These are phyloP conservation scores for Drosophila fuyamai DNA, from an alignment of 1,140 invertebrate genomes.

Conservation along the genomic window DNA sequence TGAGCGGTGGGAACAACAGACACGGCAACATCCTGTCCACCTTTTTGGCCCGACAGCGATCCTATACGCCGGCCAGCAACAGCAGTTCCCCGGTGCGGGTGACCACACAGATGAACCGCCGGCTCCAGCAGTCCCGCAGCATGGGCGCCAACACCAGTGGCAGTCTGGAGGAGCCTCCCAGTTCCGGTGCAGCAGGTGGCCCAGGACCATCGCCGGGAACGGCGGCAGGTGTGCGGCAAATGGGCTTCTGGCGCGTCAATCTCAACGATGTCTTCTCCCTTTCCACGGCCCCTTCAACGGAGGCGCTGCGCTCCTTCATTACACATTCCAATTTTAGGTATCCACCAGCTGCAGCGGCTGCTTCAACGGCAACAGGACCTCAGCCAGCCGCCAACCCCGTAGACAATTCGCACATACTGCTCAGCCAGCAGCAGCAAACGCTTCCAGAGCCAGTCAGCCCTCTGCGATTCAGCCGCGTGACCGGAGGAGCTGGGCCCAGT, in stretches of 20 bases:
- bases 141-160: conserved; percentile 35
- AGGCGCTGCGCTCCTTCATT: conserved; percentile 65
- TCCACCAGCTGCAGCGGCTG: conserved; percentile 21
- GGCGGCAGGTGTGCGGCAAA: conserved; percentile 40
- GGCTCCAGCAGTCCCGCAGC: conserved; percentile 67
- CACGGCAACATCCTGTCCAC: conserved; percentile 50
- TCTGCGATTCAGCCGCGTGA: conserved; percentile 1
- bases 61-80: conserved; percentile 49
- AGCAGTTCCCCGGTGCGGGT: conserved; percentile 44
- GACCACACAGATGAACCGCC: conserved; percentile 54
- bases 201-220: conserved; percentile 19
- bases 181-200: background rate
- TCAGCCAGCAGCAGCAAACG: conserved; percentile 33
- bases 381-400: conserved; percentile 10
- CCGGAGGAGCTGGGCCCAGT: conserved; percentile 9
- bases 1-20: conserved; percentile 18
- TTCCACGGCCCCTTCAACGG: conserved; percentile 66
- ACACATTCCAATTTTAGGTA: conserved; percentile 75
- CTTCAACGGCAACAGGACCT: background rate
- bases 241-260: conserved; percentile 71
- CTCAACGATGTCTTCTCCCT: conserved; percentile 67
- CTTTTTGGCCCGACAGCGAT: conserved; percentile 60
- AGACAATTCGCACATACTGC: conserved; percentile 55
- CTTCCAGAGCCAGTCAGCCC: conserved; percentile 11
- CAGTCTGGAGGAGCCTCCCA: conserved; percentile 50